Conservation (phyloP, 2,797 vertebrate genomes). For the Benthosema pterotum region DNA sequence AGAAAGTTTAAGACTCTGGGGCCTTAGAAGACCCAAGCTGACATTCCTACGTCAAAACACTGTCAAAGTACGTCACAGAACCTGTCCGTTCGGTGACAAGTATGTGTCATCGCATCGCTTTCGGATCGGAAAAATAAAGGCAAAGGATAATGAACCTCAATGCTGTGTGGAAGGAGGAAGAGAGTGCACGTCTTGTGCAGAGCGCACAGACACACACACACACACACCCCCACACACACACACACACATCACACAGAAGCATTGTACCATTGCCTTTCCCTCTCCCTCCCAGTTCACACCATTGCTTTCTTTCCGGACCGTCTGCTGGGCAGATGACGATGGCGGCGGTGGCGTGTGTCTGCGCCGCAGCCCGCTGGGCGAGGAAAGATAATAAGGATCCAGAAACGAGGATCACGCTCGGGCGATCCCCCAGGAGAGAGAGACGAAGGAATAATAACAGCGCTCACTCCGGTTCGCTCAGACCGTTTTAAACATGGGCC, state of each 20-base stretch:
- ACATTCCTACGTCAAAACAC: constrained; percentile 56
- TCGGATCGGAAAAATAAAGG: constrained; percentile 29
- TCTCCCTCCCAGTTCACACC: constrained; percentile 30
- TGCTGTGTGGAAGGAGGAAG: constrained; percentile 35
- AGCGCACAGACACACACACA: background rate
- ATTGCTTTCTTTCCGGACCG: constrained; percentile 21
- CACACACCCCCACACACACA: constrained; percentile 40
- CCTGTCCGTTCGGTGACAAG: constrained; percentile 57
- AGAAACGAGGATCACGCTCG: constrained; percentile 52
- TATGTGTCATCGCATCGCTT: constrained; percentile 55
- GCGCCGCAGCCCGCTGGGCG: constrained; percentile 29
- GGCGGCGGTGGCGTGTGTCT: constrained; percentile 48
- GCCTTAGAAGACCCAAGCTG: constrained; percentile 53
- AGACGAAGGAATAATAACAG: constrained; percentile 72
- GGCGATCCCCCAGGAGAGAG: constrained; percentile 54
- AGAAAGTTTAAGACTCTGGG: constrained; percentile 35
- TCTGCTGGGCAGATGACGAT: constrained; percentile 71
- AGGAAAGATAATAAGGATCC: constrained; percentile 54
- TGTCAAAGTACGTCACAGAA: constrained; percentile 64
- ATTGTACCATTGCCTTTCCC: constrained; percentile 8
- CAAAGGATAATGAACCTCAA: constrained; percentile 46
- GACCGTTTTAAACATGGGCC: constrained; percentile 64
- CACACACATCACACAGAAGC: constrained; percentile 17
- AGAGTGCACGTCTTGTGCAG: no score
- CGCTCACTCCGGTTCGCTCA: no score